A percentile compares a stretch with the other conserved stretches of the same genome.
Evolutionary conservation across 64 coral and sea anemone species (phyloP).

Genomic region (Pocillopora damicornis): DNA sequence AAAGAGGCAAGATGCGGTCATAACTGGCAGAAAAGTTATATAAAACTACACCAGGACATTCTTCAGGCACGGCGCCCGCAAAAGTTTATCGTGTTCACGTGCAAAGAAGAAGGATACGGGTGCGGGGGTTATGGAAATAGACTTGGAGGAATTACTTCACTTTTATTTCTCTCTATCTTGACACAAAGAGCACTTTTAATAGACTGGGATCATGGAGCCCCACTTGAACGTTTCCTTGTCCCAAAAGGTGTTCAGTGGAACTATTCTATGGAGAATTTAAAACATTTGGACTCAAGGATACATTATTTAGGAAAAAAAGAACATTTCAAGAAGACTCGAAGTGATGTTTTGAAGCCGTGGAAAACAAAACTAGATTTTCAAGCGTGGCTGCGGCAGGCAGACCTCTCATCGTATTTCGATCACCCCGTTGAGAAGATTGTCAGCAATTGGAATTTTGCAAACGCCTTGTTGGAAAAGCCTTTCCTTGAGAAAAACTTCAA

Average conservation of each 20-base stretch:
- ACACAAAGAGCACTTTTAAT: constrained; percentile 50
- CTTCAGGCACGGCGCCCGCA: neutral
- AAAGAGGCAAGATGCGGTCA: constrained; percentile 7
- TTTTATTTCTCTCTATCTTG: constrained; percentile 40
- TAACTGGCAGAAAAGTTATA: constrained; percentile 39
- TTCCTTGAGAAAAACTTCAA: neutral
- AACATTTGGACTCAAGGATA: constrained; percentile 5
- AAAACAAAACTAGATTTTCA: neutral
- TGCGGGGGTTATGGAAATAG: constrained; percentile 54
- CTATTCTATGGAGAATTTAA: constrained; percentile 13
- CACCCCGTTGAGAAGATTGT: constrained; percentile 27
- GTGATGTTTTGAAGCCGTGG: neutral
- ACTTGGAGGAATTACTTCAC: constrained; percentile 19
- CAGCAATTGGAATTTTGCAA: constrained; percentile 34
- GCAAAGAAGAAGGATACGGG: constrained; percentile 10
- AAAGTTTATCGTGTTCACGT: constrained; percentile 36
- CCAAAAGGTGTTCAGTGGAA: constrained; percentile 39
- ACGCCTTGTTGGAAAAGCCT: constrained; percentile 8
- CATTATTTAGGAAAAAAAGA: constrained; percentile 24
- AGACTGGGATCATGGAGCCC: constrained; percentile 15
- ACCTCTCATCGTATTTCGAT: constrained; percentile 13
- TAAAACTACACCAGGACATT: constrained; percentile 45
- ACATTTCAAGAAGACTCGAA: neutral
- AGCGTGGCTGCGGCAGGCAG: neutral
- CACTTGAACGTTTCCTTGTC: constrained; percentile 1